Conservation (phyloP, 1,140 invertebrate species). For the Hesperophylax magnus region DNA sequence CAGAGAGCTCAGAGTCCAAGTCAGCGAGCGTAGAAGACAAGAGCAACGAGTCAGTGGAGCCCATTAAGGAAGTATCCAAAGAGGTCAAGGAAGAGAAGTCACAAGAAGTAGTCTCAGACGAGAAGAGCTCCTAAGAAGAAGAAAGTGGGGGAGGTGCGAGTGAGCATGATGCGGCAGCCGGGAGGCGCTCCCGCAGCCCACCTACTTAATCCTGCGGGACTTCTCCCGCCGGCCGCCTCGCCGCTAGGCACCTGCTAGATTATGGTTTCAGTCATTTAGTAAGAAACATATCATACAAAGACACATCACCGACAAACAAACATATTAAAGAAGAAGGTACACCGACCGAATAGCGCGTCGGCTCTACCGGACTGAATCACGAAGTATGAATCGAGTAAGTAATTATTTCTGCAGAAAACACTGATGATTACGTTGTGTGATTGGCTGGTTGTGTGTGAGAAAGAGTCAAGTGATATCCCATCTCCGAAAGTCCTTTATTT, state of each 20-base stretch:
- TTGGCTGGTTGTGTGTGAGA: slow-evolving; percentile 53
- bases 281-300: slow-evolving; percentile 38
- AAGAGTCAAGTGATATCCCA: slow-evolving; percentile 37
- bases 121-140: slow-evolving; percentile 40
- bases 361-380: slow-evolving; percentile 51
- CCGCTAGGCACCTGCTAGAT: slow-evolving; percentile 24
- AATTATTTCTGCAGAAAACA: slow-evolving; percentile 41
- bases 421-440: slow-evolving; percentile 44
- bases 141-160: slow-evolving; percentile 11
- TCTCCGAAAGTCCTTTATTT: slow-evolving; percentile 39
- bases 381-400: slow-evolving; percentile 43
- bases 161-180: slow-evolving; percentile 25
- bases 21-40: slow-evolving; percentile 45
- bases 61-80: slow-evolving; percentile 29
- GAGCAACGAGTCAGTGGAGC: slow-evolving; percentile 40
- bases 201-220: slow-evolving; percentile 43
- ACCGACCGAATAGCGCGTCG: slow-evolving; percentile 26
- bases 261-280: slow-evolving; percentile 50
- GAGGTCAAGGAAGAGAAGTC: slow-evolving; percentile 43
- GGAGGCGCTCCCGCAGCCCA: slow-evolving; percentile 36
- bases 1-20: slow-evolving; percentile 50
- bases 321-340: neutral
- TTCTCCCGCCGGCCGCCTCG: slow-evolving; percentile 29
- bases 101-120: slow-evolving; percentile 45
- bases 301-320: slow-evolving; percentile 24